phyloP scores from a whole-genome alignment of 2,888 invertebrate genomes.

The Cremastinae sp. region DNA sequence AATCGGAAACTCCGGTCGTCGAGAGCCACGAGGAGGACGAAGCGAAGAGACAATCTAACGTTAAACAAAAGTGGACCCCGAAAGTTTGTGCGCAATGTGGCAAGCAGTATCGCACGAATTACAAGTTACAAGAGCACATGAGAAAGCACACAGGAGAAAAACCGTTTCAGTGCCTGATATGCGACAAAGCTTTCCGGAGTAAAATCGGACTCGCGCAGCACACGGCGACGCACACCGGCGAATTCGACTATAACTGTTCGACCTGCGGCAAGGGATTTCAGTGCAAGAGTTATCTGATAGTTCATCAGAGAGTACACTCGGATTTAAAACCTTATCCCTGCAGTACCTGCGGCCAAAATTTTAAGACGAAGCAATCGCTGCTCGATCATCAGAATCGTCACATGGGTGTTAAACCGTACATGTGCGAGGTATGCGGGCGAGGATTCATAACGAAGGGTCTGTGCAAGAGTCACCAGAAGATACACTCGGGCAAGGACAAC shows the following conservation, averaged over 20 bases:
- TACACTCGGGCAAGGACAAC: slow-evolving; percentile 83
- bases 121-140: slow-evolving; percentile 83
- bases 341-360: slow-evolving; percentile 82
- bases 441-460: slow-evolving; percentile 84
- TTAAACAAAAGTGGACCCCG: slow-evolving; percentile 78
- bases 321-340: slow-evolving; percentile 83
- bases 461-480: slow-evolving; percentile 83
- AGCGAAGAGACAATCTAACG: slow-evolving; percentile 72
- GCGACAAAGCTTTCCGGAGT: slow-evolving; percentile 83
- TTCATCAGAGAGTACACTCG: slow-evolving; percentile 84
- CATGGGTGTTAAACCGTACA: slow-evolving; percentile 83
- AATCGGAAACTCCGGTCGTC: background rate
- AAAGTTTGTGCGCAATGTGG: slow-evolving; percentile 83
- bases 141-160: slow-evolving; percentile 84
- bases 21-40: slow-evolving; percentile 60
- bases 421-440: slow-evolving; percentile 83
- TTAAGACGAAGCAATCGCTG: slow-evolving; percentile 84
- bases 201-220: slow-evolving; percentile 83
- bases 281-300: slow-evolving; percentile 83
- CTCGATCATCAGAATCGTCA: slow-evolving; percentile 84
- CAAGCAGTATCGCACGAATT: slow-evolving; percentile 83
- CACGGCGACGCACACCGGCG: slow-evolving; percentile 83
- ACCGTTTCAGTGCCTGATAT: slow-evolving; percentile 82
- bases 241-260: slow-evolving; percentile 82
- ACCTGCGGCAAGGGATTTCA: slow-evolving; percentile 84